These are phyloP conservation scores for Trochalopteron elliotii DNA, from an alignment of 2,113 vertebrate species.

Conservation along the genomic window DNA sequence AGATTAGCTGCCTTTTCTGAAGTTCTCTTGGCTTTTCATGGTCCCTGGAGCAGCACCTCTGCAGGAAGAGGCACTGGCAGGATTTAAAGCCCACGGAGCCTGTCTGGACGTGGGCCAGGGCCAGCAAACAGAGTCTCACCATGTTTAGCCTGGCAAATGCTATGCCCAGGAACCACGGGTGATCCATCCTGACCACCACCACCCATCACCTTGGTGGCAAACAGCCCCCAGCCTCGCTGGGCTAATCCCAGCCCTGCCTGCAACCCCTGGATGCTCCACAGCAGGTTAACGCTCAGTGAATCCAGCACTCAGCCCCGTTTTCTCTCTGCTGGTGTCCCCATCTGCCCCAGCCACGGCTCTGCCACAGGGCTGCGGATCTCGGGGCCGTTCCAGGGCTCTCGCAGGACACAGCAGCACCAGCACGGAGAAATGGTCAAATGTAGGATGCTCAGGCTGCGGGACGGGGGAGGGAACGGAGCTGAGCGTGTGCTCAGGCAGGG, in stretches of 20 bases:
- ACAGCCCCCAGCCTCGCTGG: fast-evolving
- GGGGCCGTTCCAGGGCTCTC: background rate
- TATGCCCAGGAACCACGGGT: fast-evolving
- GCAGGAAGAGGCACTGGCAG: background rate
- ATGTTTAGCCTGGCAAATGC: background rate
- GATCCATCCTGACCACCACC: fast-evolving
- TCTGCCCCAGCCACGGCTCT: background rate
- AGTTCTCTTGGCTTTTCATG: background rate
- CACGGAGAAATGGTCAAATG: fast-evolving
- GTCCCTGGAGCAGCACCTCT: background rate
- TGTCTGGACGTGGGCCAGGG: background rate
- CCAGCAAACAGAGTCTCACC: background rate
- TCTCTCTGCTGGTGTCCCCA: background rate
- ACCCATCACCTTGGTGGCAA: background rate
- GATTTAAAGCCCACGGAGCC: background rate
- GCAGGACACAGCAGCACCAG: background rate
- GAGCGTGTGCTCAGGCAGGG: background rate
- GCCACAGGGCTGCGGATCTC: background rate
- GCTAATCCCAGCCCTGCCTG: background rate
- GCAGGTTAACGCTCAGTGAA: background rate
- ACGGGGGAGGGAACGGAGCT: background rate
- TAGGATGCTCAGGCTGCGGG: background rate
- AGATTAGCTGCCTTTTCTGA: background rate
- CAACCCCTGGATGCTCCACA: background rate
- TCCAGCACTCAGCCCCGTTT: background rate